Evolutionary conservation across 2,113 vertebrate species (phyloP).

Genomic region (Psammodynastes pulverulentus): DNA sequence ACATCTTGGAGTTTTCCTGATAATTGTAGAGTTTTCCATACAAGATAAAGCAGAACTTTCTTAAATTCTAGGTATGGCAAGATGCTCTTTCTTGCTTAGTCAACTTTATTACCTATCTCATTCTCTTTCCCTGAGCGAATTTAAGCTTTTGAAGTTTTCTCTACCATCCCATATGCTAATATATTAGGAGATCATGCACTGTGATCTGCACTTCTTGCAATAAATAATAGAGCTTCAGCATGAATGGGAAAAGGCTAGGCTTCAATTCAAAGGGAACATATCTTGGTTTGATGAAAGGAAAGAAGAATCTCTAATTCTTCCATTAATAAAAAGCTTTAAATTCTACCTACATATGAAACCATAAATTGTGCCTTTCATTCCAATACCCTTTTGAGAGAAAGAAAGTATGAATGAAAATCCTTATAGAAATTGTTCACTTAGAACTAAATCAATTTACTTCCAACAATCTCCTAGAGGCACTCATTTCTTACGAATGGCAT

Average conservation of each 20-base stretch:
- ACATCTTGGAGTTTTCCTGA: neutral
- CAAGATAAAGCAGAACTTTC: neutral
- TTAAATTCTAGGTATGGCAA: neutral
- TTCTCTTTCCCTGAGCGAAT: neutral
- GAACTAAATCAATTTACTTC: constrained; percentile 43
- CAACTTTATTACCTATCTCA: neutral
- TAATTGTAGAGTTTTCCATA: neutral
- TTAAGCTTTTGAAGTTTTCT: neutral
- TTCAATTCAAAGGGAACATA: constrained; percentile 1
- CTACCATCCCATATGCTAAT: neutral
- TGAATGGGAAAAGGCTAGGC: neutral
- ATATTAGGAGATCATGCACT: neutral
- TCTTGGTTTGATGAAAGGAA: constrained; percentile 27
- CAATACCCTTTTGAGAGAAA: constrained; percentile 30
- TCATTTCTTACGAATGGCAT: neutral
- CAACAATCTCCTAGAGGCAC: neutral
- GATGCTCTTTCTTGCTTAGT: neutral
- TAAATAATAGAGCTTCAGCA: neutral
- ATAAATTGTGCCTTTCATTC: constrained; percentile 53
- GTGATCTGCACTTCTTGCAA: neutral
- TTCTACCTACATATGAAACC: constrained; percentile 46
- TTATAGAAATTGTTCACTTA: constrained; percentile 32
- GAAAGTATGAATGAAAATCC: neutral
- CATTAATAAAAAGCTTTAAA: constrained; percentile 40
- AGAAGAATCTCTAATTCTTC: constrained; percentile 34